A percentile compares a stretch with the other conserved stretches of the same genome.
Evolutionary conservation across 1,140 invertebrate species (phyloP).

Genomic region (Berghia stephanieae): DNA sequence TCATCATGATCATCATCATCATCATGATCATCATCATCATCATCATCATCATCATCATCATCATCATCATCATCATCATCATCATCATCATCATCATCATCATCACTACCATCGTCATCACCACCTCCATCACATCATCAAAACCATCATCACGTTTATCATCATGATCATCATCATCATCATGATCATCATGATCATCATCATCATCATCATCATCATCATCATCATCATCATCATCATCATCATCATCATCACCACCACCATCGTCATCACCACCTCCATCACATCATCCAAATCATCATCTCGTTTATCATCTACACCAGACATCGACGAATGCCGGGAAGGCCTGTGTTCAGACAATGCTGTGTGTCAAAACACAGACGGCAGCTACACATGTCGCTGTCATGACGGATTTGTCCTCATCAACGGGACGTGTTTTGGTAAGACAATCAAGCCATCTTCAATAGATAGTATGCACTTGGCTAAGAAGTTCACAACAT

Average conservation of each 20-base stretch:
- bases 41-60: background rate
- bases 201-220: conserved; percentile 2
- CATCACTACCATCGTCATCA: background rate
- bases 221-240: background rate
- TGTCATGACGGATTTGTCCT: conserved; percentile 25
- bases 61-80: conserved; percentile 1
- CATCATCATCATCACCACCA: background rate
- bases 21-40: background rate
- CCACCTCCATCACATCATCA: background rate
- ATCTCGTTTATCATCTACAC: background rate
- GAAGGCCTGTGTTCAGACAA: conserved; percentile 1
- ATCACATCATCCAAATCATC: background rate
- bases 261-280: background rate
- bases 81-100: conserved; percentile 10
- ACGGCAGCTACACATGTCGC: conserved; percentile 31
- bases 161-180: no score
- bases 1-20: background rate
- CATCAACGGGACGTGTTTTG: conserved; percentile 23
- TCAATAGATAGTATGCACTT: no score
- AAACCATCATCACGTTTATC: no score
- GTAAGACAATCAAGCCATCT: no score
- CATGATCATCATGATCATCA: background rate
- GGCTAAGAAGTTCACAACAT: no score
- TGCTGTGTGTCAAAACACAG: conserved; percentile 35
- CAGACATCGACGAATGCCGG: conserved; percentile 37